phyloP scores from a whole-genome alignment of 2,888 invertebrate species.

The Scelioninae gen. 1 region DNA sequence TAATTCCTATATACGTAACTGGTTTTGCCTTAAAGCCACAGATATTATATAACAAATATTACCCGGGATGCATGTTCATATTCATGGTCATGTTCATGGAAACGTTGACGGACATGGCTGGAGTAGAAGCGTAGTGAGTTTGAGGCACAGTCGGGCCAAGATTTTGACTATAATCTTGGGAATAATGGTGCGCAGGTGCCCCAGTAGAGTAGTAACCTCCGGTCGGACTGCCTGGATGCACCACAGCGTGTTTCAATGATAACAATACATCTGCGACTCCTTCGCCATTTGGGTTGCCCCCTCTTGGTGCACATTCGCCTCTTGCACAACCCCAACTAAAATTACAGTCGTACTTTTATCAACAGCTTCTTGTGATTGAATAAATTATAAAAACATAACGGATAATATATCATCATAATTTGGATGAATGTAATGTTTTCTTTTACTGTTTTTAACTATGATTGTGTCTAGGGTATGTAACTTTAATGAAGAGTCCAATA shows the following conservation, averaged over 20 bases:
- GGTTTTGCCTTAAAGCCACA: no score
- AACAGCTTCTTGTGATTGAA: no score
- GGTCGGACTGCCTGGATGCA: constrained; percentile 88
- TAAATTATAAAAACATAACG: no score
- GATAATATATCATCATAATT: no score
- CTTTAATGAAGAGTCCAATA: no score
- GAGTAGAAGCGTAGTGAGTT: constrained; percentile 86
- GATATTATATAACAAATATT: no score
- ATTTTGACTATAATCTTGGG: constrained; percentile 81
- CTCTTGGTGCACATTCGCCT: constrained; percentile 84
- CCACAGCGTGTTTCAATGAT: constrained; percentile 94
- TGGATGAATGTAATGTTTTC: no score
- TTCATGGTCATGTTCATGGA: constrained; percentile 99
- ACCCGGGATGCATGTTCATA: constrained; percentile 84
- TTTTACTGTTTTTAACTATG: no score
- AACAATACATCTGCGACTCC: constrained; percentile 95
- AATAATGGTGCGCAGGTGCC: constrained; percentile 78
- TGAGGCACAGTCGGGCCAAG: constrained; percentile 83
- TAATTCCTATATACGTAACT: no score
- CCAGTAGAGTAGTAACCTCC: constrained; percentile 82
- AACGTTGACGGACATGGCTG: constrained; percentile 98
- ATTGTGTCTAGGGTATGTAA: no score
- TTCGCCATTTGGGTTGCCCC: constrained; percentile 86
- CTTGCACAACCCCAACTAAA: constrained; percentile 82
- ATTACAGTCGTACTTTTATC: constrained; percentile 13